These are phyloP conservation scores for Sebastes nivosus DNA, from an alignment of 2,797 vertebrate genomes.

Conservation along the genomic window DNA sequence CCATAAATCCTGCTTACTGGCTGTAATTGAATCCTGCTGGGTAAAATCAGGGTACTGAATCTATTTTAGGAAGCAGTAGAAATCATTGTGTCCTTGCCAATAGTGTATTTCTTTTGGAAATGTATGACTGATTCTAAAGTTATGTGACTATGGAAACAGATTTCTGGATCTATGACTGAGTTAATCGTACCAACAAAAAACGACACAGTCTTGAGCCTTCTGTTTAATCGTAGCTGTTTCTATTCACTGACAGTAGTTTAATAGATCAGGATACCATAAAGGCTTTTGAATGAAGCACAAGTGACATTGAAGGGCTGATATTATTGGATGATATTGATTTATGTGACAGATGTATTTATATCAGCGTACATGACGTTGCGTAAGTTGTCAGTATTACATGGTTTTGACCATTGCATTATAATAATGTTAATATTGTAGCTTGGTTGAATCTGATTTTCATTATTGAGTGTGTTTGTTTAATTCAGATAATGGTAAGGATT, in stretches of 20 bases:
- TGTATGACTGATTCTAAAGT: neutral
- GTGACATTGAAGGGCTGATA: neutral
- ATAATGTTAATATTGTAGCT: neutral
- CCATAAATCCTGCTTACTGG: neutral
- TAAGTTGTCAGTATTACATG: neutral
- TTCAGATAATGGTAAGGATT: neutral
- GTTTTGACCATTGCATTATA: neutral
- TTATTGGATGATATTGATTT: neutral
- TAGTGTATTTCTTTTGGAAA: slow-evolving; percentile 10
- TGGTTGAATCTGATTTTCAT: too few relatives aligned
- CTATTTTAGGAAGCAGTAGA: neutral
- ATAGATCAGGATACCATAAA: neutral
- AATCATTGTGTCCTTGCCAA: neutral
- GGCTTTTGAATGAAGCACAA: neutral
- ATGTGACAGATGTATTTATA: neutral
- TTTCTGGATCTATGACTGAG: neutral
- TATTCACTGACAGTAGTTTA: neutral
- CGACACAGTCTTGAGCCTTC: neutral
- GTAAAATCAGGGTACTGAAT: neutral
- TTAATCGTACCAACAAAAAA: neutral
- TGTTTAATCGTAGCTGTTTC: neutral
- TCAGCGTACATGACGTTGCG: neutral
- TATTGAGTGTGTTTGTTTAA: neutral
- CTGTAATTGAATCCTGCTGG: neutral
- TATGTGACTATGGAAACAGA: neutral